Evolutionary conservation across 2,113 vertebrate genomes (phyloP).

Genomic region (Pelodiscus sinensis): DNA sequence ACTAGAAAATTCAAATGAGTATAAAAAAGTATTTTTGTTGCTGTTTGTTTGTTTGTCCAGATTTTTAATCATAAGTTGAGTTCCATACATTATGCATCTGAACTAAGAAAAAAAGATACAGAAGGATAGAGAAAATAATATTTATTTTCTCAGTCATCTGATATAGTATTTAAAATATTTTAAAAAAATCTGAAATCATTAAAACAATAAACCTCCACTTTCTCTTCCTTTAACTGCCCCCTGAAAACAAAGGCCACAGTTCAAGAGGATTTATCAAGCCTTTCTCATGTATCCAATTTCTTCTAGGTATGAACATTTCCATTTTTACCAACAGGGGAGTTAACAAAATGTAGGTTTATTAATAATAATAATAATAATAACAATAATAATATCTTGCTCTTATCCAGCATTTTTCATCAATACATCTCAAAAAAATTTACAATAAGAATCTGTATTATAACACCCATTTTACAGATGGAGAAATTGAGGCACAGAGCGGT

Average conservation of each 20-base stretch:
- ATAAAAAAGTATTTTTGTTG: accelerated
- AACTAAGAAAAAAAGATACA: accelerated
- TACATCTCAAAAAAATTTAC: neutral
- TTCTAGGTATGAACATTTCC: accelerated
- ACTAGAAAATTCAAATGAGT: neutral
- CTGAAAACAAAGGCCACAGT: neutral
- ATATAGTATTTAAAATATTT: neutral
- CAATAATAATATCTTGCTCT: neutral
- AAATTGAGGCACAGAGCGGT: neutral
- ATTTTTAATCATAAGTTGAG: accelerated
- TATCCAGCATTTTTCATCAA: neutral
- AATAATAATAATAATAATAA: neutral
- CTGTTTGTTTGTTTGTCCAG: accelerated
- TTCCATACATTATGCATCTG: neutral
- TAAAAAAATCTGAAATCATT: neutral
- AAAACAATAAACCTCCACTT: neutral
- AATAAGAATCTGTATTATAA: neutral
- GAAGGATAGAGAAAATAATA: neutral
- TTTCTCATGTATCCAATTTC: neutral
- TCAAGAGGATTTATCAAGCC: neutral
- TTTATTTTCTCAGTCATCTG: neutral
- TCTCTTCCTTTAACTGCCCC: neutral
- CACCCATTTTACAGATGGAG: neutral
- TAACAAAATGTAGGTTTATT: neutral
- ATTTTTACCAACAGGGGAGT: neutral